Percentiles rank a stretch among this genome's conserved stretches.
These are phyloP conservation scores for Pantherophis vulpinus DNA, from an alignment of 2,797 vertebrate genomes.

Conservation along the genomic window DNA sequence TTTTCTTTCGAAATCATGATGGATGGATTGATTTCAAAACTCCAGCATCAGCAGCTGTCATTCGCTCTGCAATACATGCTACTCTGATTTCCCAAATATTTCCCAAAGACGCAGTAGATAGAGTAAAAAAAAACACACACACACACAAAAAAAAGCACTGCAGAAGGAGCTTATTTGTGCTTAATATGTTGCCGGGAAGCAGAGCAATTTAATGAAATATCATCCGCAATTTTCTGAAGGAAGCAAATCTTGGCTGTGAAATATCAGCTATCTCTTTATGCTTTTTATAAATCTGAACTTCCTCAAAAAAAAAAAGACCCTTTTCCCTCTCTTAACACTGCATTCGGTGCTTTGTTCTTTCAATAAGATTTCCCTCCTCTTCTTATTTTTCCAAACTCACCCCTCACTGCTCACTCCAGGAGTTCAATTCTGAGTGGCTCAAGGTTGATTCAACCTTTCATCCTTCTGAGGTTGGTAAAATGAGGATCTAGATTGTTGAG, in stretches of 20 bases:
- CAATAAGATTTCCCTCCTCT: background rate
- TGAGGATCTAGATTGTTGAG: no score
- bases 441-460: no score
- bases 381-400: background rate
- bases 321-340: background rate
- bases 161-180: background rate
- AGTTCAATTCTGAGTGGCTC: no score
- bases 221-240: background rate
- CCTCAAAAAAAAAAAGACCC: background rate
- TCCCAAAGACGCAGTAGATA: background rate
- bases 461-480: no score
- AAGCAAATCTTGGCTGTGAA: background rate
- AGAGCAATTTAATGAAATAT: slow-evolving; percentile 28
- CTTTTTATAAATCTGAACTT: background rate
- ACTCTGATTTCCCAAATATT: slow-evolving; percentile 20
- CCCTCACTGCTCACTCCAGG: background rate
- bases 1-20: slow-evolving; percentile 3
- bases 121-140: background rate
- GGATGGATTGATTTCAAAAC: slow-evolving; percentile 16
- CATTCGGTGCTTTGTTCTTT: background rate
- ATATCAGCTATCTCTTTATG: slow-evolving; percentile 8
- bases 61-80: background rate
- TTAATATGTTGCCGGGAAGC: slow-evolving; percentile 30
- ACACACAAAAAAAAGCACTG: background rate
- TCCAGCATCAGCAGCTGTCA: slow-evolving; percentile 3